These are phyloP conservation scores for Notamacropus eugenii DNA, from an alignment of 2,797 vertebrate genomes.

Conservation along the genomic window DNA sequence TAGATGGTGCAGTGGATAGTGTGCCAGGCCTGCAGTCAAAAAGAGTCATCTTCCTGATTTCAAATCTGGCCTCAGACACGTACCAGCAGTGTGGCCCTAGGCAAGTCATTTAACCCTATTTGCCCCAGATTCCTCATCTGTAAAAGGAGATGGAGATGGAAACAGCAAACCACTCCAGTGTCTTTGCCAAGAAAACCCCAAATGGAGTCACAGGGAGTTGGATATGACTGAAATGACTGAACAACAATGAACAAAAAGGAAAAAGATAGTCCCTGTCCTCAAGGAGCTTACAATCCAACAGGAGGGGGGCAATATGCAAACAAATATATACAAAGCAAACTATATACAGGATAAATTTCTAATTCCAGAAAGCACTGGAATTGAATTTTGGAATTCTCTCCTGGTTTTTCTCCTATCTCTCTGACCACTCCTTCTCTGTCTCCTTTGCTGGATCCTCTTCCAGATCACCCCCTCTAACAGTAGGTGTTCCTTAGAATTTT, in stretches of 20 bases:
- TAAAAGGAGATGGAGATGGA: too few species aligned
- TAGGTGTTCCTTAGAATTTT: not conserved
- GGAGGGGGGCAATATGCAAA: not conserved
- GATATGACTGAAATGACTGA: too few species aligned
- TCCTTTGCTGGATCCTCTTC: not conserved
- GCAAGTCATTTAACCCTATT: too few species aligned
- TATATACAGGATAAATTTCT: not conserved
- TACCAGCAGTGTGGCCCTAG: too few species aligned
- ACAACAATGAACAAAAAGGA: not conserved
- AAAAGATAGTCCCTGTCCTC: not conserved
- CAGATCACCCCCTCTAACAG: not conserved
- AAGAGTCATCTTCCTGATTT: too few species aligned
- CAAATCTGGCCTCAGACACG: too few species aligned
- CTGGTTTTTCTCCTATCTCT: not conserved
- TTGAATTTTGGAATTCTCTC: not conserved
- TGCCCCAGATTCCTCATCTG: too few species aligned
- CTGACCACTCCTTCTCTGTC: not conserved
- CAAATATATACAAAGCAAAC: not conserved
- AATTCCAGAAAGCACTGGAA: not conserved
- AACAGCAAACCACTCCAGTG: too few species aligned
- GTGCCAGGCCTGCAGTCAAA: too few species aligned
- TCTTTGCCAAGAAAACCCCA: too few species aligned
- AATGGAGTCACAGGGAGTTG: too few species aligned
- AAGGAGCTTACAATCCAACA: not conserved
- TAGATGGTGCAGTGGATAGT: too few species aligned